These are phyloP conservation scores for Calidris pugnax DNA, from an alignment of 2,113 vertebrate species.

Conservation along the genomic window DNA sequence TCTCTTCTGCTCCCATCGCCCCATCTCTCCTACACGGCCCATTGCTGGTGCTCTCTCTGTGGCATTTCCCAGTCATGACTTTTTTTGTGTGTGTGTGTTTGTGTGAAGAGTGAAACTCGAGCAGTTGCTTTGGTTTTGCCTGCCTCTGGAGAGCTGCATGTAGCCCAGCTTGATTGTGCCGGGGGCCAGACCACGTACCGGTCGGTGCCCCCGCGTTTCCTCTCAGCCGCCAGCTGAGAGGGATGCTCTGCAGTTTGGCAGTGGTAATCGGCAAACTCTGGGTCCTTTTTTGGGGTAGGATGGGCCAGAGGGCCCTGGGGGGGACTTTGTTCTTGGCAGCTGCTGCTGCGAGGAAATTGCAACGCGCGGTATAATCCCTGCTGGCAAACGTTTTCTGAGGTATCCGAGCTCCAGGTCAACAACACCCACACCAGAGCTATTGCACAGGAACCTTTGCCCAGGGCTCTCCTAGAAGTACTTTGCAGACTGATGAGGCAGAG, in stretches of 20 bases:
- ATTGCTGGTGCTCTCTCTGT: not conserved
- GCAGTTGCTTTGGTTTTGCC: not conserved
- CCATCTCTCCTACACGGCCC: not conserved
- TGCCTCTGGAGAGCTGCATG: not conserved
- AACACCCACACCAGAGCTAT: not conserved
- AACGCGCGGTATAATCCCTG: not conserved
- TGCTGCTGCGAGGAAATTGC: not conserved
- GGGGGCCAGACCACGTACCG: accelerated
- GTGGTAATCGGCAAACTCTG: not conserved
- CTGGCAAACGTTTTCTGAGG: not conserved
- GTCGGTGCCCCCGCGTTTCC: accelerated
- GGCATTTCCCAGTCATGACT: not conserved
- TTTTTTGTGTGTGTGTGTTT: not conserved
- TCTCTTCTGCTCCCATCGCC: not conserved
- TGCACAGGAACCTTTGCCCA: conserved; percentile 24
- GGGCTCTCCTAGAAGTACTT: not conserved
- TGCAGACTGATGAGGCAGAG: not conserved
- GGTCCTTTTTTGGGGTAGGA: not conserved
- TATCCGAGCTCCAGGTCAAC: not conserved
- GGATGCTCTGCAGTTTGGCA: not conserved
- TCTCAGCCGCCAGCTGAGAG: not conserved
- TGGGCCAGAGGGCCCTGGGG: not conserved
- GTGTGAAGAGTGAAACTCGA: not conserved
- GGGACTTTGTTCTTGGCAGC: not conserved
- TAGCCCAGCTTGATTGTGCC: not conserved